phyloP scores from a whole-genome alignment of 2,113 vertebrate species.

The Scophthalmus maximus region DNA sequence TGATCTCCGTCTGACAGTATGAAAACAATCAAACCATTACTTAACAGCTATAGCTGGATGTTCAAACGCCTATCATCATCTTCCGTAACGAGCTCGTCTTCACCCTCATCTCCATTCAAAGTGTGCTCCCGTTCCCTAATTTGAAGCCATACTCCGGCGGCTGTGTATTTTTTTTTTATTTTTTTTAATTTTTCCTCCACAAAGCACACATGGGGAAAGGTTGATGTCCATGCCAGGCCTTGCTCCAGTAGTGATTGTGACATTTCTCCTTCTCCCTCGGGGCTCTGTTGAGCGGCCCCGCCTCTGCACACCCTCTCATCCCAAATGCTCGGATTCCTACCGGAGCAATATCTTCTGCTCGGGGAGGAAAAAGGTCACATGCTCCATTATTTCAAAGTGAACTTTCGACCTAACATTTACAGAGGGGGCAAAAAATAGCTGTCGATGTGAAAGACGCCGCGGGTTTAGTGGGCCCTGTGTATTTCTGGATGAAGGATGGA shows the following conservation, averaged over 20 bases:
- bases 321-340: slow-evolving; percentile 77
- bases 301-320: slow-evolving; percentile 64
- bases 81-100: slow-evolving; percentile 28
- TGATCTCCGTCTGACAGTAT: slow-evolving; percentile 15
- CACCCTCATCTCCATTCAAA: slow-evolving; percentile 16
- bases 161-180: not conserved
- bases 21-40: slow-evolving; percentile 36
- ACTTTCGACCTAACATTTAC: slow-evolving; percentile 84
- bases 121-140: slow-evolving; percentile 21
- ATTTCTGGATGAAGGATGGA: slow-evolving; percentile 52
- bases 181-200: not conserved
- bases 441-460: slow-evolving; percentile 58
- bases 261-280: slow-evolving; percentile 79
- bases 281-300: slow-evolving; percentile 47
- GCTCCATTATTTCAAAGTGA: slow-evolving; percentile 82
- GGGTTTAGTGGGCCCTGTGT: slow-evolving; percentile 56
- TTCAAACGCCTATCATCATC: slow-evolving; percentile 15
- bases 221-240: slow-evolving; percentile 65
- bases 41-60: slow-evolving; percentile 10
- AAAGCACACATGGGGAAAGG: slow-evolving; percentile 48
- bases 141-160: slow-evolving; percentile 28
- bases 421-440: slow-evolving; percentile 75
- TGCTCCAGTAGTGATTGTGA: slow-evolving; percentile 75
- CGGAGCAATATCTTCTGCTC: slow-evolving; percentile 76
- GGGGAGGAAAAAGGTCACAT: slow-evolving; percentile 81